Evolutionary conservation across 1,140 invertebrate species (phyloP).

Genomic region (Apis florea): DNA sequence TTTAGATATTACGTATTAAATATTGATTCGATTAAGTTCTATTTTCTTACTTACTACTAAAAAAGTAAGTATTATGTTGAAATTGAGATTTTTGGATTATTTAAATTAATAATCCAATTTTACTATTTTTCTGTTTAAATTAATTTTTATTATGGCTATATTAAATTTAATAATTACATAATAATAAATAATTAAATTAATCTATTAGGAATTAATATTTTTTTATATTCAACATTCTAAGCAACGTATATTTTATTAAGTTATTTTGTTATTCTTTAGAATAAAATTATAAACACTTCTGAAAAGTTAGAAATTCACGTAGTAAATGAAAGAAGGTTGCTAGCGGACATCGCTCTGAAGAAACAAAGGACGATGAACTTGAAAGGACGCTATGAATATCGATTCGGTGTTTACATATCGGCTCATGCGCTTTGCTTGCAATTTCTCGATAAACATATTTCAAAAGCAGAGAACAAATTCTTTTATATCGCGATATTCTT

Average conservation of each 20-base stretch:
- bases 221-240: neutral
- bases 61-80: no score
- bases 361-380: slow-evolving; percentile 61
- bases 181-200: no score
- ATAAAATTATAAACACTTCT: neutral
- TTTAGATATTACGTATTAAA: no score
- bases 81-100: no score
- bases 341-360: slow-evolving; percentile 32
- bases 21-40: no score
- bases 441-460: slow-evolving; percentile 1
- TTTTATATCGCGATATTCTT: neutral
- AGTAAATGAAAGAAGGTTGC: neutral
- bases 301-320: neutral
- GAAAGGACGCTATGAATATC: slow-evolving; percentile 56
- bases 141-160: no score
- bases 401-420: slow-evolving; percentile 45
- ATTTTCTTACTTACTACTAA: no score
- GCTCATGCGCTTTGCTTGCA: slow-evolving; percentile 53
- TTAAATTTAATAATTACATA: no score
- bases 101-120: no score
- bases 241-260: neutral
- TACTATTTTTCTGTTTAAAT: no score
- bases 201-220: no score
- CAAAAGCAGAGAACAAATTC: neutral
- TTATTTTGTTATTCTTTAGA: no score